Base-by-base conservation (phyloP, 2,888 invertebrate species). In the Galeopsomyia nigrocyanea region DNA sequence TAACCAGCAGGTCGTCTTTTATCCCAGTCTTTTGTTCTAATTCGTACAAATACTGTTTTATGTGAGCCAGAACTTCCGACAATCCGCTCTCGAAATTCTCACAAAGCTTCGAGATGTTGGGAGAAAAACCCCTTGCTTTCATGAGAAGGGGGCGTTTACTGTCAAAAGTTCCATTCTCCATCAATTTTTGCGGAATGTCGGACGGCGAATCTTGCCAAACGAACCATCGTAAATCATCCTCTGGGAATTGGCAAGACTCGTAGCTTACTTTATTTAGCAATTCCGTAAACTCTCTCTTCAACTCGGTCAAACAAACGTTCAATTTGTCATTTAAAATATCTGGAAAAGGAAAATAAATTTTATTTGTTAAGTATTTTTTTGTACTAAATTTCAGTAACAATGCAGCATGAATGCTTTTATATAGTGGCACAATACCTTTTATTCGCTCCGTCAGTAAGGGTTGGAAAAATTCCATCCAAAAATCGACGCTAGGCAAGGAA, bases 71-170 rank as follows among this genome's bases (percentile, higher is more conserved):
- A 67, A 95, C 88, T 61, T 88, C 89, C 58, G 89, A 88, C 56
- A 93, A 86, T 77, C 89, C 90, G 0, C 84, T 82, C 79, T 95
- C 93, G 49, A 94, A 87, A 77, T 88, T 88, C 61, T 89, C 87
- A 78, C 94, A 94, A 0, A 95, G 88, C 80, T 90, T 90, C 58
- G 94, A 92, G 53, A 95, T 87, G 22, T 91, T 91, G 0, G 90
- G 90, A 0, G 94, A 93, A 85, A 91, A 94, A 0, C 96, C 96
- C 78, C 91, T 91, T 3, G 94, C 92, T 87, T 95, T 95, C 88
- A 94, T 93, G 0, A 92, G 88, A 85, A 94, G 82, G 5, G 85
- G 80, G 51, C 83, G 80, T 63, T 84, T 84, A 73, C 83, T 83
- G 73, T 88, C 86, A 0, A 76, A 61, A 31, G 75, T 74, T 22